A percentile compares a stretch with the other conserved stretches of the same genome.
Evolutionary conservation across 2,113 vertebrate genomes (phyloP).

Genomic region (Oostethus manadensis): DNA sequence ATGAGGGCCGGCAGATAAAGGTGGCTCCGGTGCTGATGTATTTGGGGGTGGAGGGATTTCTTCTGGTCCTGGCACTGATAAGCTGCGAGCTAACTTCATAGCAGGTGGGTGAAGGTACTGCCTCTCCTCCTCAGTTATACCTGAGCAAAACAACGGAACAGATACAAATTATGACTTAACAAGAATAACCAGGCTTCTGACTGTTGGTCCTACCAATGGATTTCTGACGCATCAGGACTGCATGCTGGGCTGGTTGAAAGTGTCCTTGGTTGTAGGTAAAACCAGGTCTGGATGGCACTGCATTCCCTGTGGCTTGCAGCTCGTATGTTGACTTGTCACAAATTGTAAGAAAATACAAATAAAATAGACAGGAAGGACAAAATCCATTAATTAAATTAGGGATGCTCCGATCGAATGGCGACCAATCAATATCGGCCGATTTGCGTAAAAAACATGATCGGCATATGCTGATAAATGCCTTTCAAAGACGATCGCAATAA

Average conservation of each 20-base stretch:
- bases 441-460: background rate
- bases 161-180: constrained; percentile 12
- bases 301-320: constrained; percentile 73
- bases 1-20: constrained; percentile 78
- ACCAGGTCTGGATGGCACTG: constrained; percentile 69
- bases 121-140: constrained; percentile 83
- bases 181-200: constrained; percentile 2
- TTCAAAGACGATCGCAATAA: too few relatives aligned
- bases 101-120: constrained; percentile 82
- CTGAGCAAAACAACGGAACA: constrained; percentile 55
- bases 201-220: constrained; percentile 78
- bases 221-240: constrained; percentile 84
- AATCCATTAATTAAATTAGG: too few relatives aligned
- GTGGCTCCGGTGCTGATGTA: constrained; percentile 84
- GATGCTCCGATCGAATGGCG: background rate
- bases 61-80: constrained; percentile 86
- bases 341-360: constrained; percentile 18
- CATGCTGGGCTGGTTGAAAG: constrained; percentile 80
- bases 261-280: constrained; percentile 82
- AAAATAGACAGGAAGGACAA: background rate
- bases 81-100: constrained; percentile 86
- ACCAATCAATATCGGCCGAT: background rate
- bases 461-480: constrained; percentile 11
- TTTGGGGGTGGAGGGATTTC: constrained; percentile 89
- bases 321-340: constrained; percentile 73